Evolutionary conservation across 2,113 vertebrate species (phyloP).

Genomic region (Lagopus muta): DNA sequence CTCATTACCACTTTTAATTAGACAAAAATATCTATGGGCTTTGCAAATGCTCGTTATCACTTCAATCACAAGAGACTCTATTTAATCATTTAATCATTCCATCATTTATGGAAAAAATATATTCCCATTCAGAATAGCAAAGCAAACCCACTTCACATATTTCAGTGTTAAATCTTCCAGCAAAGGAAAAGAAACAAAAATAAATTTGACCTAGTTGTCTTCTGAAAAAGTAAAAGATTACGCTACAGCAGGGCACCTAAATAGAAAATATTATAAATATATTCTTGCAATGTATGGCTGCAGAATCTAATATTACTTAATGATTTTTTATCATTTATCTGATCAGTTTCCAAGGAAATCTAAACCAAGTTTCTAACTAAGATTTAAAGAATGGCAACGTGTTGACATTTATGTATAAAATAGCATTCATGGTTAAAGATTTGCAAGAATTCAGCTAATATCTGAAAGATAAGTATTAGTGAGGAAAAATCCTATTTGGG

Average conservation of each 20-base stretch:
- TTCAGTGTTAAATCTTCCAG: neutral
- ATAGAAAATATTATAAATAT: neutral
- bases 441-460: neutral
- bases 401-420: neutral
- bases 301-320: neutral
- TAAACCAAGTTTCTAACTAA: neutral
- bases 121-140: neutral
- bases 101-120: neutral
- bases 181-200: neutral
- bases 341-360: neutral
- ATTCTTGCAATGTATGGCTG: neutral
- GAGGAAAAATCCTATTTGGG: neutral
- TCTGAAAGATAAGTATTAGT: neutral
- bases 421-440: neutral
- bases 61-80: neutral
- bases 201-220: neutral
- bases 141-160: neutral
- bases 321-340: neutral
- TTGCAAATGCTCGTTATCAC: neutral
- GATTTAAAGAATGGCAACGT: accelerated
- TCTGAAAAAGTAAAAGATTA: neutral
- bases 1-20: neutral
- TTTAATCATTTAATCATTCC: neutral
- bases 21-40: neutral
- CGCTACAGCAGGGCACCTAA: neutral